Conservation (phyloP, 2,888 invertebrate species). For the Steinernema scapterisci region DNA sequence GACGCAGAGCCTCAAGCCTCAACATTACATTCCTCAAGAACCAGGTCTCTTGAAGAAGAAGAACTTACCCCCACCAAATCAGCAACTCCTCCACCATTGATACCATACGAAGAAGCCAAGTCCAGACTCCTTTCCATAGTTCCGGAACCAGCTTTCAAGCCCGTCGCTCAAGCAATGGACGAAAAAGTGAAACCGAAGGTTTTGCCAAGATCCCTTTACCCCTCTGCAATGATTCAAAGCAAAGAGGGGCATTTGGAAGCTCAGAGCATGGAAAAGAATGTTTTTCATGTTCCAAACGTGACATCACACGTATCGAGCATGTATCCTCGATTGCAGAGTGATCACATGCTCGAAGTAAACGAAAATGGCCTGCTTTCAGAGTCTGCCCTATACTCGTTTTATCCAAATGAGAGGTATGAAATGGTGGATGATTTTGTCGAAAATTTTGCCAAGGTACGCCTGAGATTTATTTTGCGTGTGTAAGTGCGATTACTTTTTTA, state of each 20-base stretch:
- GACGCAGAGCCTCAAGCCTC: neutral
- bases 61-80: no score
- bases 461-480: neutral
- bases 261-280: no score
- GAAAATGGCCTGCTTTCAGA: conserved; percentile 15
- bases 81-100: no score
- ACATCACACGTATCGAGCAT: neutral
- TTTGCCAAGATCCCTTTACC: neutral
- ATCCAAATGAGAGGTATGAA: conserved; percentile 62
- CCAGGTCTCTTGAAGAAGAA: no score
- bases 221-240: no score
- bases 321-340: conserved; percentile 2
- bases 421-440: conserved; percentile 62
- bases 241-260: no score
- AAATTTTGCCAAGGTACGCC: conserved; percentile 51
- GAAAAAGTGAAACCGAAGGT: neutral
- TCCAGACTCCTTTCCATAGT: neutral
- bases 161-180: neutral
- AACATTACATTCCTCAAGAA: no score
- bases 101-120: neutral
- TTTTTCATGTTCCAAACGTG: no score
- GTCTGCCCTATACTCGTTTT: conserved; percentile 35
- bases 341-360: conserved; percentile 5
- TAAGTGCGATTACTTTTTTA: conserved; percentile 35
- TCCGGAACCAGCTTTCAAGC: no score